Evolutionary conservation across 2,113 vertebrate species (phyloP).

Genomic region (Brachirus orientalis): DNA sequence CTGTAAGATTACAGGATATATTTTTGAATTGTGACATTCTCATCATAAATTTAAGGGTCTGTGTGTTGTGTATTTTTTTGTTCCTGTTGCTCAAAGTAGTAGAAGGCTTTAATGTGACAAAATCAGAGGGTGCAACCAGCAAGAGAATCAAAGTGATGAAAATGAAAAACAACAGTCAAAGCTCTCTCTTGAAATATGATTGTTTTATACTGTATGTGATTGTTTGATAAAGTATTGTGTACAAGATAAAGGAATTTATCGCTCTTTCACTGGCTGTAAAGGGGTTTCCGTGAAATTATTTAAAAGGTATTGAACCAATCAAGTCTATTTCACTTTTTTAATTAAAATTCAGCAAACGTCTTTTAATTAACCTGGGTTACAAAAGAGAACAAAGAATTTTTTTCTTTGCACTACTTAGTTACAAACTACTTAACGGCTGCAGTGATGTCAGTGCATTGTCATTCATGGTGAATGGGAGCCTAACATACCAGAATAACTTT

Average conservation of each 20-base stretch:
- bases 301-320: constrained; percentile 39
- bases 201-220: constrained; percentile 77
- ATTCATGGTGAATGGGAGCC: constrained; percentile 52
- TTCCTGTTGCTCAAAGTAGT: constrained; percentile 67
- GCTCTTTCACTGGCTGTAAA: constrained; percentile 60
- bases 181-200: constrained; percentile 50
- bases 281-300: constrained; percentile 32
- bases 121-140: constrained; percentile 37
- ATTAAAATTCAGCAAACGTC: constrained; percentile 57
- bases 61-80: constrained; percentile 74
- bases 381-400: constrained; percentile 58
- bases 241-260: constrained; percentile 59
- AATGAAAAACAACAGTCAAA: constrained; percentile 42
- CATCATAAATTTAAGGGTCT: constrained; percentile 62
- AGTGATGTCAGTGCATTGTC: constrained; percentile 49
- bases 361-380: constrained; percentile 63
- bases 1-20: constrained; percentile 70
- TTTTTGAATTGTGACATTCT: constrained; percentile 78
- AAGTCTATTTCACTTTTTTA: constrained; percentile 51
- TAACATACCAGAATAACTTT: constrained; percentile 7
- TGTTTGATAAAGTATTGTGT: constrained; percentile 84
- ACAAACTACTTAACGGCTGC: constrained; percentile 57
- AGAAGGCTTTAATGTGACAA: constrained; percentile 49
- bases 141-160: constrained; percentile 39
- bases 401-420: constrained; percentile 53